Percentiles rank a stretch among this genome's conserved stretches.
Conservation (phyloP, 1,140 invertebrate genomes). For the Monochamus saltuarius region DNA sequence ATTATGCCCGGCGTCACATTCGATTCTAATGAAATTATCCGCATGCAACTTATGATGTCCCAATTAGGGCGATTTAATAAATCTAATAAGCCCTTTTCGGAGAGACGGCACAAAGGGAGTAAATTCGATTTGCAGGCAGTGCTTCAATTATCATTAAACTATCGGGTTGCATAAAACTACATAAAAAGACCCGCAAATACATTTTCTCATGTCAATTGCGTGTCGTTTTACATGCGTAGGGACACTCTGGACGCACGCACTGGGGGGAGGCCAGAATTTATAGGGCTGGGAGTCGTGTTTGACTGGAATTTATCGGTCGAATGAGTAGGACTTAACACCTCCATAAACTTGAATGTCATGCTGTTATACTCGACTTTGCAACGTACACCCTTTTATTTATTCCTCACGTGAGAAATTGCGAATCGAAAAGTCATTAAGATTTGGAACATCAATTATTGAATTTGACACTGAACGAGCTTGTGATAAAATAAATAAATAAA, state of each 20-base stretch:
- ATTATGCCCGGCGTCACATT: too few species aligned
- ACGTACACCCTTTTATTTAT: background rate
- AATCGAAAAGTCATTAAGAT: background rate
- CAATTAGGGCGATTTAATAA: conserved; percentile 14
- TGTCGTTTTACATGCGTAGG: conserved; percentile 19
- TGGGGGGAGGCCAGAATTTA: conserved; percentile 7
- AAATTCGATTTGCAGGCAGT: conserved; percentile 9
- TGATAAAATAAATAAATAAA: too few species aligned
- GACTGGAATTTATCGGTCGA: conserved; percentile 27
- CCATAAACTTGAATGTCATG: conserved; percentile 24
- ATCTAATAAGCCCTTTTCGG: conserved; percentile 12
- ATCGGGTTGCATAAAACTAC: conserved; percentile 14
- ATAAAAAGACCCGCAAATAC: conserved; percentile 9
- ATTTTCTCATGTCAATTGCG: conserved; percentile 26
- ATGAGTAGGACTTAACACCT: conserved; percentile 28
- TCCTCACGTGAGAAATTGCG: too few species aligned
- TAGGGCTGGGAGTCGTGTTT: conserved; percentile 8
- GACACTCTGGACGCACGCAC: conserved; percentile 7
- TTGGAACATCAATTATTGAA: too few species aligned
- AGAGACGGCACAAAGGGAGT: conserved; percentile 1
- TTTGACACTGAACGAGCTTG: too few species aligned
- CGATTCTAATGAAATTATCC: conserved; percentile 13
- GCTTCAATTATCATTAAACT: conserved; percentile 22
- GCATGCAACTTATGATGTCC: conserved; percentile 13
- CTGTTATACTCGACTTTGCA: conserved; percentile 9